Base-by-base conservation (phyloP, 2,113 vertebrate genomes). In the Lepidothrix coronata region DNA sequence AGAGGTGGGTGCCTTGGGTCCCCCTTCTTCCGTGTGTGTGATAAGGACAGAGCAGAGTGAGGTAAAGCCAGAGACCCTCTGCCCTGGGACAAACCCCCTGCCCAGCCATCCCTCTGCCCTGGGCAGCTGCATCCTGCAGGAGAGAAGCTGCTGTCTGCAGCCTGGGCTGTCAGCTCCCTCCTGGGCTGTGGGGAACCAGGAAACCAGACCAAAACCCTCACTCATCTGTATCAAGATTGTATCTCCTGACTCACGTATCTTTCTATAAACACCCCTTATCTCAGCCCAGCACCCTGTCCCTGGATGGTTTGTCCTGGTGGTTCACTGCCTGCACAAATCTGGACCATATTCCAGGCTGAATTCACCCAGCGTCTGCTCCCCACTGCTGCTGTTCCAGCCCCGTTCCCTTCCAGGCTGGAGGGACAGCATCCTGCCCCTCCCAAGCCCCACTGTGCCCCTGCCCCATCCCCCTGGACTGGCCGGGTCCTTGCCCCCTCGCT, bases 161-260 rank as follows among this genome's bases (percentile, higher is more conserved):
- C 12, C 71, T 1, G 14, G 12, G 37, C 84, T 14, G 0, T 30
- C 35, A 14, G 68, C 11, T 0, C 0, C 12, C 14, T 23, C 12
- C 3, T 13, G 46, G 44, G 35, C n/a, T 28, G 0, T 2, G 7
- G 28, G 31, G 73, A 44, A 4, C 35, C 37, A 1, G 1, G 21
- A 1, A 61, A 1, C 1, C 25, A 48, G 22, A 27, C 6, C 35
- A 28, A 21, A 51, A 11, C 0, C 51, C 14, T 71, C 73, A 41
- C 22, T 61, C 51, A 6, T 4, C 62, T 0, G 0, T 30, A 8
- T 3, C 30, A 1, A 8, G 74, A 14, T 0, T 14, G 8, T 1
- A 2, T 14, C 52, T 62, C 37, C 68, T 12, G 14, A 7, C 14
- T 37, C 41, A n/a, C 30, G 0, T 0, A 8, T 9, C 51, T 41